Evolutionary conservation across 37 sponge, comb jelly and placozoan species (phyloP).

Genomic region (Cliona cf. orientalis): DNA sequence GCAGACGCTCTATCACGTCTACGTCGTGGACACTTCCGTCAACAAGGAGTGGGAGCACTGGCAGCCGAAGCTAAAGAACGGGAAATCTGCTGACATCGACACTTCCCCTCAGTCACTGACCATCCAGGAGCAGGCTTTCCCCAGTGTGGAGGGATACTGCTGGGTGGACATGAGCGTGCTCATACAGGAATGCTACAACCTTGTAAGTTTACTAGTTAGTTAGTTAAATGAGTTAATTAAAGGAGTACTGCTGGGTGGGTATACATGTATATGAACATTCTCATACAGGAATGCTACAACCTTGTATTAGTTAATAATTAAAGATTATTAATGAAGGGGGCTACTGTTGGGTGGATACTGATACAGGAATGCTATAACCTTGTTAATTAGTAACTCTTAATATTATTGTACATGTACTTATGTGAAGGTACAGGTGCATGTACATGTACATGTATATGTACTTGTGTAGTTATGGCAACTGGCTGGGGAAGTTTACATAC

Average conservation of each 20-base stretch:
- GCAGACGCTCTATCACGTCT: slow-evolving; percentile 90
- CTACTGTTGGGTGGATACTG: too few species aligned
- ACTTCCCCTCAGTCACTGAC: slow-evolving; percentile 36
- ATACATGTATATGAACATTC: not conserved
- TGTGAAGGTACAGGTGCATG: too few species aligned
- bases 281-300: too few species aligned
- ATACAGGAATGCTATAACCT: too few species aligned
- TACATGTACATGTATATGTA: too few species aligned
- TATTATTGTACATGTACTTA: too few species aligned
- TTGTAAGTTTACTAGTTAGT: slow-evolving; percentile 30
- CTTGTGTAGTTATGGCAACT: too few species aligned
- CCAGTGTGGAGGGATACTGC: slow-evolving; percentile 61
- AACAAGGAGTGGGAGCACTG: slow-evolving; percentile 67
- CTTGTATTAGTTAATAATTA: too few species aligned
- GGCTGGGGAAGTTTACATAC: too few species aligned
- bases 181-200: slow-evolving; percentile 49
- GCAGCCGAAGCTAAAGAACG: slow-evolving; percentile 52
- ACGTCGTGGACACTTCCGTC: slow-evolving; percentile 65
- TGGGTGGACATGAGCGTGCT: slow-evolving; percentile 81
- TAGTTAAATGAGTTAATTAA: too few species aligned
- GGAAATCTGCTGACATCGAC: slow-evolving; percentile 51
- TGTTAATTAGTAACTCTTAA: too few species aligned
- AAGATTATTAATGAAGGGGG: too few species aligned
- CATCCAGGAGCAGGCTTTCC: slow-evolving; percentile 49
- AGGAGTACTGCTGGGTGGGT: not conserved